Percentiles rank a stretch among this genome's conserved stretches.
phyloP scores from a whole-genome alignment of 35 echinoderm and acorn worm species.

The Lytechinus variegatus region DNA sequence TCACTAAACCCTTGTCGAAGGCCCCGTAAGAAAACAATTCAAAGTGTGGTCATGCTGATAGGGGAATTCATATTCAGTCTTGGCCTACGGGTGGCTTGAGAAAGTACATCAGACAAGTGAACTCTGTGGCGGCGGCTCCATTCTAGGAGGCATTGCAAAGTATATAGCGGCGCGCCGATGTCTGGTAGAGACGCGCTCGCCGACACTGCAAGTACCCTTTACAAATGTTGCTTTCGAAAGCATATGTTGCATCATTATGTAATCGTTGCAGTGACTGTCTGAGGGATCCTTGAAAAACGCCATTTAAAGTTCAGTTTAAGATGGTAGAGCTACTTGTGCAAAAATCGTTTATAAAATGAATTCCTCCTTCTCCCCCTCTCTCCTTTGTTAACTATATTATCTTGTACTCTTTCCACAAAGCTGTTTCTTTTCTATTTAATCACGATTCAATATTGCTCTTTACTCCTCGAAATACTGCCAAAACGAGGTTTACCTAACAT shows the following conservation, averaged over 20 bases:
- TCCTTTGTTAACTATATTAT: not conserved
- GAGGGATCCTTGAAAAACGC: not conserved
- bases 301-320: not conserved
- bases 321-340: not conserved
- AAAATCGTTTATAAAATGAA: not conserved
- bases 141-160: not conserved
- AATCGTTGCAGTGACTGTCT: not conserved
- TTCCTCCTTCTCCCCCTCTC: not conserved
- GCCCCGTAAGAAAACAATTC: constrained; percentile 1
- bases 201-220: not conserved
- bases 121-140: not conserved
- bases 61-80: constrained; percentile 3
- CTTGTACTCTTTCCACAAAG: not conserved
- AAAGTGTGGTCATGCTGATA: constrained; percentile 18
- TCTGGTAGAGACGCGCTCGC: not conserved
- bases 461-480: too few species aligned
- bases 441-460: not conserved
- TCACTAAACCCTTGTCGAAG: constrained; percentile 1
- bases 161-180: not conserved
- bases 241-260: not conserved
- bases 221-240: not conserved
- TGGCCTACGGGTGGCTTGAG: not conserved
- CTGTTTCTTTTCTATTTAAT: not conserved
- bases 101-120: not conserved
- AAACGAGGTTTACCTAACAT: too few species aligned